Evolutionary conservation across 2,113 vertebrate genomes (phyloP), one percentile per base, ranked within the genome.

Genomic region (Alectura lathami): DNA sequence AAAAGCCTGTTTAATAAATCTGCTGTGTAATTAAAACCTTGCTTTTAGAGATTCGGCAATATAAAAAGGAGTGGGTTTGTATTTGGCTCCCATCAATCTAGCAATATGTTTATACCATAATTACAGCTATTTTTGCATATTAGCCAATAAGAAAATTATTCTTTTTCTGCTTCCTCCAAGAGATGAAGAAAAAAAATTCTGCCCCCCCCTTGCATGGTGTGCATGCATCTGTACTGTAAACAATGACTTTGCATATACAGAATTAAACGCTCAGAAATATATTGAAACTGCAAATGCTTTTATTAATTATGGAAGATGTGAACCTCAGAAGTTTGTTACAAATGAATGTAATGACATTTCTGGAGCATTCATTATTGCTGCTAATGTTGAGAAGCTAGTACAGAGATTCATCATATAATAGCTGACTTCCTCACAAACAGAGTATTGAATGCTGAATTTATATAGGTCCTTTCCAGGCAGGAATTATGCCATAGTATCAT

Each of bases 281-380:
- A 72, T 26, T 78, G 36, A 26, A 93, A 57, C 47, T 75, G 43
- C 6, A 91, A 73, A 88, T 77, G 24, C 10, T 81, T 91, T 51
- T 87, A 83, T 89, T 89, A 92, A 75, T 92, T 89, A 81, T 57
- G 36, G n/a, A 72, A 73, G 22, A 43, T 62, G 40, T 54, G 42
- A 85, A 50, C 53, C 60, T 34, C 48, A 83, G 45, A 90, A 62
- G 26, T 63, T 77, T 80, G 17, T 79, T 91, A 69, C 50, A 89
- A 91, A 93, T 91, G 3, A 83, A 51, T 76, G 54, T 59, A 89
- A 83, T 83, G 22, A 76, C 48, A 48, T 78, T 92, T 93, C 92
- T 92, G 3, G 40, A 93, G 13, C 9, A 40, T 64, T 81, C 63
- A 64, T 89, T 92, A 43, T 84, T 93, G 62, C 27, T 84, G 68